phyloP scores from a whole-genome alignment of 2,797 vertebrate genomes.

The Eidolon dupreanum region DNA sequence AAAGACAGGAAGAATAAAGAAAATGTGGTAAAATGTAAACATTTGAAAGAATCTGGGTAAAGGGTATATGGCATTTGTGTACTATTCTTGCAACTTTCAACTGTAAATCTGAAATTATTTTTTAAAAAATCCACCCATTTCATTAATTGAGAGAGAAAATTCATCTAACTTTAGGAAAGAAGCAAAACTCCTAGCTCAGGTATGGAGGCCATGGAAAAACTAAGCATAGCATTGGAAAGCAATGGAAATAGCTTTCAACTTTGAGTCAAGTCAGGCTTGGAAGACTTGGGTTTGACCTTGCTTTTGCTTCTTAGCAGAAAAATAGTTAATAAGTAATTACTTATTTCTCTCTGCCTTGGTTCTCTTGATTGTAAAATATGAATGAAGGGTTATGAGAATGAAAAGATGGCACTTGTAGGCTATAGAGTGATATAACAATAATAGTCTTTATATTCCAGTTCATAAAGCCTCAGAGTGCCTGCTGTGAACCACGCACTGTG shows the following conservation, averaged over 20 bases:
- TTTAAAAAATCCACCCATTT: background rate
- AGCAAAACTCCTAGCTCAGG: background rate
- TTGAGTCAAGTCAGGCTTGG: background rate
- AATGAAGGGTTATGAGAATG: background rate
- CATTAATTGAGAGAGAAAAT: background rate
- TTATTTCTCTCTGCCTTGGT: background rate
- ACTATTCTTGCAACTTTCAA: background rate
- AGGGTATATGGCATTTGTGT: background rate
- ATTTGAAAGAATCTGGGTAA: background rate
- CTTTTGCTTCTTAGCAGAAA: slow-evolving; percentile 25
- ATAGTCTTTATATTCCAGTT: background rate
- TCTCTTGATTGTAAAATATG: background rate
- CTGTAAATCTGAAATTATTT: background rate
- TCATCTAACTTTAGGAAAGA: background rate
- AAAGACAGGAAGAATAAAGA: background rate
- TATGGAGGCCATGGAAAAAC: background rate
- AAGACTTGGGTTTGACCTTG: background rate
- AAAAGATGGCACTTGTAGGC: background rate
- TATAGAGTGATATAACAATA: background rate
- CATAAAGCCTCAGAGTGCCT: background rate
- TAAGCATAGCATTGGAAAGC: background rate
- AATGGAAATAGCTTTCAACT: background rate
- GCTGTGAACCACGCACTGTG: background rate
- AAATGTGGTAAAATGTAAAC: slow-evolving; percentile 9
- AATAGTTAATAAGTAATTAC: background rate